These are phyloP conservation scores for Telenomus remus DNA, from an alignment of 1,140 invertebrate species.

Conservation along the genomic window DNA sequence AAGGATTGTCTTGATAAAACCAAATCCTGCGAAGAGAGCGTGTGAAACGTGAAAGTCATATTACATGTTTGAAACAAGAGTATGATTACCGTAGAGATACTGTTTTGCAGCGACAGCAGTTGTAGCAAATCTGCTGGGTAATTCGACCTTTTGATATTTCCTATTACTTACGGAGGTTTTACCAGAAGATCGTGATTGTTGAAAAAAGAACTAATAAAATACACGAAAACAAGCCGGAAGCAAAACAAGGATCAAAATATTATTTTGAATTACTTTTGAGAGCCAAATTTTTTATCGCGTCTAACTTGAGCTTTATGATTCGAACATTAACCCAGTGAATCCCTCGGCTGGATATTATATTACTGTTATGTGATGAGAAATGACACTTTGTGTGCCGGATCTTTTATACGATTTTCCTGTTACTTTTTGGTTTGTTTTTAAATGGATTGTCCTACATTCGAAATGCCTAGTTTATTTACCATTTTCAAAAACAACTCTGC, in stretches of 20 bases:
- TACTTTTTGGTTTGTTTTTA: neutral
- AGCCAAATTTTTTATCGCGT: no score
- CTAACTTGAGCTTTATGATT: neutral
- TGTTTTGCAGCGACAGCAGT: neutral
- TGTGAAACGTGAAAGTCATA: constrained; percentile 20
- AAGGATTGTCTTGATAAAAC: constrained; percentile 29
- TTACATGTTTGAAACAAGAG: constrained; percentile 5
- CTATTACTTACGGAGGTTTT: neutral
- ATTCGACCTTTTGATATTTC: no score
- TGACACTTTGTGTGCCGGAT: neutral
- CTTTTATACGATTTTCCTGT: neutral
- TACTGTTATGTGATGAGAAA: neutral
- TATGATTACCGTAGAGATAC: neutral
- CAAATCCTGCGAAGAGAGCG: constrained; percentile 18
- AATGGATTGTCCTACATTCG: constrained; percentile 3
- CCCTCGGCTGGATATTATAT: no score
- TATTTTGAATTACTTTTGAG: no score
- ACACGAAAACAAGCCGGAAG: no score
- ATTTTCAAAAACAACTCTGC: no score
- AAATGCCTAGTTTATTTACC: neutral
- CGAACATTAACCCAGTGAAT: no score
- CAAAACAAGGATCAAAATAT: no score
- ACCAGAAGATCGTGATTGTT: neutral
- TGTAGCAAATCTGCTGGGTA: neutral
- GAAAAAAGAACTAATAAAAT: neutral